Evolutionary conservation across 2,113 vertebrate species (phyloP), one percentile per base, ranked within the genome.

Genomic region (Prolemur simus): DNA sequence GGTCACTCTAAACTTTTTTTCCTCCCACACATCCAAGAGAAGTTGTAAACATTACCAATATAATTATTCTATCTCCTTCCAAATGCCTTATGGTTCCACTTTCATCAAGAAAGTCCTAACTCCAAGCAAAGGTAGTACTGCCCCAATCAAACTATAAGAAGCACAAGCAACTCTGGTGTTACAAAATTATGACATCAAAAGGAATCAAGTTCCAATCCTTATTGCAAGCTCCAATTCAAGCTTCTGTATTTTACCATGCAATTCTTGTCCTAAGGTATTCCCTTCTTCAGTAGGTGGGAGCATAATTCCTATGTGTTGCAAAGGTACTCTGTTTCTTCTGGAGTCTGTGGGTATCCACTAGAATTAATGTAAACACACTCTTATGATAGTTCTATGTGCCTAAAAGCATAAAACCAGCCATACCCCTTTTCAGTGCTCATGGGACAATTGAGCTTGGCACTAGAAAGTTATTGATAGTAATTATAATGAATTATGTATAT

Each of bases 401-500:
- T 93, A 77, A 96, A 93, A 92, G 34, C 54, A 81, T 71, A 32
- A 49, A 80, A 56, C 7, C 45, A 89, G 39, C 47, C n/a, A 64
- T 66, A 92, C 3, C 13, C 27, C 17, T 64, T 86, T 95, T 60
- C 45, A 39, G 4, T 63, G 34, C 17, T 80, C 77, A 29, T 81
- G 32, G 49, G 89, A 96, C 37, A 89, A 89, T 8, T 89, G 73
- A 85, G 52, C 4, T 54, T 97, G 47, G 7, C 45, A 69, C n/a
- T 82, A 91, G 74, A 91, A 89, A 82, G 56, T 29, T 69, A 88
- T 42, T 71, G 74, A 85, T 93, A 89, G 89, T 49, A 95, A 91
- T 94, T 95, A 93, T 47, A 83, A 96, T 89, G 71, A 95, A 94
- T 96, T 96, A 87, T 94, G 56, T 78, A 87, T 91, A 89, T 47